Percentiles rank a stretch among this genome's conserved stretches.
phyloP scores from a whole-genome alignment of 2,888 invertebrate genomes.

The Nymphalis c-album region DNA sequence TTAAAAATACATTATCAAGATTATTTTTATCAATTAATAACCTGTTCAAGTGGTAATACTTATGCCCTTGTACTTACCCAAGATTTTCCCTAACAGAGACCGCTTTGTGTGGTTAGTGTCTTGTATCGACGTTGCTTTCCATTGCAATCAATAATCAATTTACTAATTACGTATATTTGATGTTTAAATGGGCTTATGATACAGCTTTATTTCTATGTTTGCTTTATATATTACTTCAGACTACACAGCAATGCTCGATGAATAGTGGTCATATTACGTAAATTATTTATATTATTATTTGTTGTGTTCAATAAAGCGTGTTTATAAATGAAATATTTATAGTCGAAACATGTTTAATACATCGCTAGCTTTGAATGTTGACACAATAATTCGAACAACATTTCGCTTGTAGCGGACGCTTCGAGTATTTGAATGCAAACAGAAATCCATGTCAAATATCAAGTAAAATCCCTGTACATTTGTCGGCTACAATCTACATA shows the following conservation, averaged over 20 bases:
- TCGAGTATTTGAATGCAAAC: slow-evolving; percentile 9
- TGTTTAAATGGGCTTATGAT: neutral
- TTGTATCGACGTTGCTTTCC: slow-evolving; percentile 68
- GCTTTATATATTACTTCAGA: neutral
- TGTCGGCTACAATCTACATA: slow-evolving; percentile 5
- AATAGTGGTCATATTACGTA: neutral
- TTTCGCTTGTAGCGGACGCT: slow-evolving; percentile 16
- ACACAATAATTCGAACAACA: slow-evolving; percentile 20
- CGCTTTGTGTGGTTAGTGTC: slow-evolving; percentile 59
- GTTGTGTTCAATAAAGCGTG: neutral
- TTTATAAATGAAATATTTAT: slow-evolving; percentile 5
- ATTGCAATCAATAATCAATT: slow-evolving; percentile 42
- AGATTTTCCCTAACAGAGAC: slow-evolving; percentile 51
- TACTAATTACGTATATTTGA: neutral
- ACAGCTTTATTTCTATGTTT: neutral
- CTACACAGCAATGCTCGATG: neutral
- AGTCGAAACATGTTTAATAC: slow-evolving; percentile 11
- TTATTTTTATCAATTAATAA: no score
- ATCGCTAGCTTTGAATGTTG: slow-evolving; percentile 21
- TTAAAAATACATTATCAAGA: neutral
- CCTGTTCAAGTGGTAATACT: slow-evolving; percentile 63
- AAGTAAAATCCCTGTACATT: slow-evolving; percentile 12
- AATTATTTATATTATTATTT: neutral
- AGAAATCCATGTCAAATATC: slow-evolving; percentile 17
- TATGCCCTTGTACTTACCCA: slow-evolving; percentile 50